Evolutionary conservation across 2,888 invertebrate species (phyloP), one percentile per base, ranked within the genome.

Genomic region (Thelaira solivaga): DNA sequence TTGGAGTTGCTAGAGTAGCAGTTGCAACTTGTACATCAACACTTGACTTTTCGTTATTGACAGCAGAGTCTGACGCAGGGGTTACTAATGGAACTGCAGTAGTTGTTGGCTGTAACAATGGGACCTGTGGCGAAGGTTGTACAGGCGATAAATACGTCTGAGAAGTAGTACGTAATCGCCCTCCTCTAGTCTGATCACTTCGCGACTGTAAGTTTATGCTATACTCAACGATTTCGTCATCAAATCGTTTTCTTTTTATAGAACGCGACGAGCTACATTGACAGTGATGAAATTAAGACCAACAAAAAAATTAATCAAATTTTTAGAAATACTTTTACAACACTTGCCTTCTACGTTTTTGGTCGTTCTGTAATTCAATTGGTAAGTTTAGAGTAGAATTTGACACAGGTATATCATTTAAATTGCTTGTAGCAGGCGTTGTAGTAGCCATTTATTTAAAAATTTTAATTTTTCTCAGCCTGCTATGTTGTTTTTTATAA

Each of bases 221-320:
- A 82, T 96, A 96, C 71, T 98, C 98, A 0, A 98, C 98, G 72
- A 98, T 90, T 89, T 99, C 98, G 91, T 98, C 98, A 87, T 98
- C 98, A 89, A 98, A 98, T 83, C 97, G 95, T 84, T 96, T 94
- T 0, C 98, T 92, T 88, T 98, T 98, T 83, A 98, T 98, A 1
- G 97, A 97, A 73, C 98, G 91, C 26, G 96, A 96, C 10, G 97
- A 97, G 88, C 97, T 96, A 85, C 86, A 89, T 5, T 6, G 65
- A 43, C 26, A 39, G 7, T 31, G 18, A 31, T n/a, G n/a, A 39
- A 72, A 53, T 39, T 49, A 39, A 10, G 8, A 13, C n/a, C n/a
- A 39, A 55, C 5, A 10, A 36, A 39, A 41, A 13, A 31, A 22
- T 22, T 4, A 7, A 13, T n/a, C 36, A 39, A 13, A 39, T 13